Base-by-base conservation (phyloP, 2,113 vertebrate genomes). In the Garra rufa region DNA sequence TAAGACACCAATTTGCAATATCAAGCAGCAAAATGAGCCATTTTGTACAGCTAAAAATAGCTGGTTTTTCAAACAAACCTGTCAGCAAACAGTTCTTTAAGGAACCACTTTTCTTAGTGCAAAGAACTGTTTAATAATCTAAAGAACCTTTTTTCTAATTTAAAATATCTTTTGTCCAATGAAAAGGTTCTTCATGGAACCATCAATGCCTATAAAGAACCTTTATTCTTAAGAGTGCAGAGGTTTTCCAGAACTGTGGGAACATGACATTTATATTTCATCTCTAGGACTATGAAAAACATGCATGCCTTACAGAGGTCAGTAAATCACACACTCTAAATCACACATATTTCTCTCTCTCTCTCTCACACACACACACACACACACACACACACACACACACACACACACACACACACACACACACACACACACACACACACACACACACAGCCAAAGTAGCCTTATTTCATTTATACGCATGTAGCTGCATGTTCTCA, bases 401-500 rank as follows among this genome's bases (percentile, higher is more conserved):
- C n/a, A n/a, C n/a, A n/a, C n/a, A n/a, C n/a, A n/a, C 48, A 0
- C 46, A 1, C 48, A 15, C 48, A 17, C 48, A 17, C 48, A 17
- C 48, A 34, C 59, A 2, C 24, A 63, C 24, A 6, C 55, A 10
- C 24, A 24, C n/a, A 59, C 9, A 11, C n/a, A 13, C 57, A 63
- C 59, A 65, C 19, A 13, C 30, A 38, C 67, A 8, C 52, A 38
- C 76, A 59, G 19, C 6, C 1, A 48, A 8, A 61, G 52, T 24
- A 34, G 17, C 43, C 78, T 14, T 65, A n/a, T 82, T 69, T 21
- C 8, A 82, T n/a, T 69, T 28, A 82, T 38, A 43, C 1, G n/a
- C 69, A 84, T 34, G 71, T 76, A 61, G 57, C 77, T 70, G 41
- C 86, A 70, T 41, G 86, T 70, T 59, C 77, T 26, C 26, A 76